Evolutionary conservation across 2,113 vertebrate genomes (phyloP), one percentile per base, ranked within the genome.

Genomic region (Benitochromis conjunctus): DNA sequence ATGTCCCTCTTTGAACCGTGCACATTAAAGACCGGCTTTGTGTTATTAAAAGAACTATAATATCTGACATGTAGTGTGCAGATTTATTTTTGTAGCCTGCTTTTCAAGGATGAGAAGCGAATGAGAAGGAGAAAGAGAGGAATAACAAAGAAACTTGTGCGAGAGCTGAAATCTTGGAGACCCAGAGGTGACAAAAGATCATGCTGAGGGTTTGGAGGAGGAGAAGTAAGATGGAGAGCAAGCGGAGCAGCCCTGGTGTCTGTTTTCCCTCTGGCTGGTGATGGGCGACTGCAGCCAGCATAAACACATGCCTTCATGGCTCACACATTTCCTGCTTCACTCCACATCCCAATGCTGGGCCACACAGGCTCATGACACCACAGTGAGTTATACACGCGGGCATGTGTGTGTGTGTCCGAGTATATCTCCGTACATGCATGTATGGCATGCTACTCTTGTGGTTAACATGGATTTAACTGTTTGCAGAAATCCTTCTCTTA

Each of bases 281-380:
- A 95, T 94, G 95, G 93, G 91, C 92, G 92, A 80, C 93, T 95
- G 92, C 94, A 95, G 96, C 96, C 96, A 97, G 96, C 93, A 96
- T 96, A 97, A 97, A 96, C 96, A 97, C 96, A 97, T 97, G 95
- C 96, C 95, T 97, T 97, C 96, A 97, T 95, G 94, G 96, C 96
- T 96, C 94, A 95, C 96, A 96, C 96, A 97, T 96, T 97, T 97
- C 96, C 96, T 96, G 96, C 95, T 91, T 93, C 94, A 86, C 92
- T 95, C 94, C 94, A 92, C 94, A 95, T 94, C 95, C 92, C 94
- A 91, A 88, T n/a, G 36, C 92, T 86, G 88, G 95, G 95, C 95
- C 96, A 96, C 95, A 96, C 96, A 96, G 92, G 92, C 93, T 85
- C 95, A 94, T 90, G 92, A 95, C 93, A 93, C 93, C 92, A 84